Evolutionary conservation across 2,888 invertebrate species (phyloP), one percentile per base, ranked within the genome.

Genomic region (Dione vanillae): DNA sequence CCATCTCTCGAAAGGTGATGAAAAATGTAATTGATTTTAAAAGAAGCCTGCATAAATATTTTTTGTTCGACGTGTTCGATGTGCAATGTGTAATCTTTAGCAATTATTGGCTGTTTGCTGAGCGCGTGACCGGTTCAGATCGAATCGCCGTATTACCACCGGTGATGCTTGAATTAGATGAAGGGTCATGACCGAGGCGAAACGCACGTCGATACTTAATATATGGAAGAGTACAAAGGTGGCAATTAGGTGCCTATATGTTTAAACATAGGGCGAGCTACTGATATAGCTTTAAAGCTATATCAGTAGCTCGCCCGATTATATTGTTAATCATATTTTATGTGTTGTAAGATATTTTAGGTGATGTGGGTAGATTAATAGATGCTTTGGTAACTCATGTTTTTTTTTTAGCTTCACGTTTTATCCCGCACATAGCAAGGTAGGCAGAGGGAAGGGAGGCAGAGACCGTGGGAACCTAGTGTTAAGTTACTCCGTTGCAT

Each of bases 171-270:
- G 69, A 75, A 73, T 76, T 72, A 66, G 74, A 66, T 72, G 69
- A 69, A 73, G 76, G 74, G 74, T 77, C 77, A 76, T 68, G 74
- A 72, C 67, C 73, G 68, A 69, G 74, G 74, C 41, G 66, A 75
- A 71, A 72, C 69, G 52, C 70, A 67, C 65, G 54, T 71, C 14
- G 19, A 20, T 59, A 54, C 14, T 8, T 43, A 14, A 59, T 59
- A 41, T 20, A 43, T 43, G 59, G 9, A 12, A 43, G 43, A n/a
- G 5, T 12, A n/a, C 27, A 59, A 20, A 59, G 43, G 27, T 43
- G 27, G 20, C 5, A 43, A 43, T 43, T 43, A n/a, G 43, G 10
- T 59, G n/a, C 10, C 43, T 27, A 43, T 14, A 10, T 43, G 7
- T 14, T 43, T 43, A n/a, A n/a, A n/a, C n/a, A n/a, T n/a, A n/a